Conservation (phyloP, 2,797 vertebrate genomes). For the Sebastes matsubarae region DNA sequence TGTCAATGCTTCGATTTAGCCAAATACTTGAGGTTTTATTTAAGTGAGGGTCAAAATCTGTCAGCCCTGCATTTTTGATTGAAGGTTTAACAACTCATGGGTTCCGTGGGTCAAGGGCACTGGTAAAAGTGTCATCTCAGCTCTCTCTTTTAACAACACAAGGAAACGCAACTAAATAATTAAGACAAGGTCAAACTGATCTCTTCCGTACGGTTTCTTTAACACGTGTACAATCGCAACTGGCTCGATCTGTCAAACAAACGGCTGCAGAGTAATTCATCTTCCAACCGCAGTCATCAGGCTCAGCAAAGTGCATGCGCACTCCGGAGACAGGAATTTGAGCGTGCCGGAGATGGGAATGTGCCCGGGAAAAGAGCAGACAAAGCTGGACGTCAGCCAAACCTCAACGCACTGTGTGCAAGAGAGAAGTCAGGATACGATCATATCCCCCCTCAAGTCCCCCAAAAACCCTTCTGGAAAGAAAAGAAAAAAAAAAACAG, state of each 20-base stretch:
- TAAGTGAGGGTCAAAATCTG: neutral
- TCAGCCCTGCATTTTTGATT: neutral
- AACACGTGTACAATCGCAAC: constrained; percentile 62
- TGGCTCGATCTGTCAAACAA: constrained; percentile 77
- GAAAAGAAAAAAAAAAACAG: constrained; percentile 4
- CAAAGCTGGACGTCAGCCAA: constrained; percentile 79
- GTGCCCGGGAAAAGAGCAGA: constrained; percentile 71
- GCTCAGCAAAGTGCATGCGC: constrained; percentile 59
- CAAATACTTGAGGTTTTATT: neutral
- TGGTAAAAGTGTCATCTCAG: constrained; percentile 51
- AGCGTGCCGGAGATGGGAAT: constrained; percentile 70
- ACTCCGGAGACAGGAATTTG: constrained; percentile 66
- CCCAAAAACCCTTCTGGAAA: constrained; percentile 56
- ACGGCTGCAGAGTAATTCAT: constrained; percentile 69
- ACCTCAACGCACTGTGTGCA: constrained; percentile 64
- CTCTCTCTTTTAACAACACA: constrained; percentile 60
- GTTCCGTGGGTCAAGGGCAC: constrained; percentile 53
- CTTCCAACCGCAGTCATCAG: constrained; percentile 71
- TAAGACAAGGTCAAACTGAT: constrained; percentile 61
- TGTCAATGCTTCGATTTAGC: neutral
- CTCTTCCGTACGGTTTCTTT: constrained; percentile 50
- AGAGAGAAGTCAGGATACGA: constrained; percentile 71
- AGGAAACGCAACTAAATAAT: constrained; percentile 64
- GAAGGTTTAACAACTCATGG: constrained; percentile 26
- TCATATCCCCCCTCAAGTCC: constrained; percentile 59